phyloP scores from a whole-genome alignment of 2,888 invertebrate genomes.

The Syrista parreyssii region DNA sequence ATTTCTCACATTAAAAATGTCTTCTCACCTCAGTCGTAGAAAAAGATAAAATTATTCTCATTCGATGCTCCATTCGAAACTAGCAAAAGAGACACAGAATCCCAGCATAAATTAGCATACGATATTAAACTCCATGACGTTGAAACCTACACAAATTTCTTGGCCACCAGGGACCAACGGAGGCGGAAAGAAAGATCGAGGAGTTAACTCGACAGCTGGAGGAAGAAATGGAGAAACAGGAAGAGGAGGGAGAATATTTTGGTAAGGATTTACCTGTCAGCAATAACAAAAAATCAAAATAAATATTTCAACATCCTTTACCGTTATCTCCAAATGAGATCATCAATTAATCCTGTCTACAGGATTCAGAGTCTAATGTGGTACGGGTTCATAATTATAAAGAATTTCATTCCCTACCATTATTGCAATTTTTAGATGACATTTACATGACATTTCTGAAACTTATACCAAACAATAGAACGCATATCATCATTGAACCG shows the following conservation, averaged over 20 bases:
- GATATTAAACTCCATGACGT: not conserved
- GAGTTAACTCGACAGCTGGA: conserved; percentile 92
- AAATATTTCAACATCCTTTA: too few relatives aligned
- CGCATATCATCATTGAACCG: not conserved
- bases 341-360: not conserved
- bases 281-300: not conserved
- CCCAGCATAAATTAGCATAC: not conserved
- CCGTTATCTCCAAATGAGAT: too few relatives aligned
- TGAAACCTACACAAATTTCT: not conserved
- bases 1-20: not conserved
- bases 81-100: not conserved
- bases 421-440: not conserved
- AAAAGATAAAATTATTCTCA: not conserved
- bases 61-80: not conserved
- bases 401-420: not conserved
- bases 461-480: not conserved
- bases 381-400: not conserved
- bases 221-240: conserved; percentile 95
- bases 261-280: conserved; percentile 71
- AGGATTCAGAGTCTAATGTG: not conserved
- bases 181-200: conserved; percentile 93
- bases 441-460: not conserved
- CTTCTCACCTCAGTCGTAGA: not conserved
- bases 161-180: conserved; percentile 78
- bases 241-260: conserved; percentile 96